Conservation (phyloP, 2,888 invertebrate species). For the Lasioglossum leucozonium region DNA sequence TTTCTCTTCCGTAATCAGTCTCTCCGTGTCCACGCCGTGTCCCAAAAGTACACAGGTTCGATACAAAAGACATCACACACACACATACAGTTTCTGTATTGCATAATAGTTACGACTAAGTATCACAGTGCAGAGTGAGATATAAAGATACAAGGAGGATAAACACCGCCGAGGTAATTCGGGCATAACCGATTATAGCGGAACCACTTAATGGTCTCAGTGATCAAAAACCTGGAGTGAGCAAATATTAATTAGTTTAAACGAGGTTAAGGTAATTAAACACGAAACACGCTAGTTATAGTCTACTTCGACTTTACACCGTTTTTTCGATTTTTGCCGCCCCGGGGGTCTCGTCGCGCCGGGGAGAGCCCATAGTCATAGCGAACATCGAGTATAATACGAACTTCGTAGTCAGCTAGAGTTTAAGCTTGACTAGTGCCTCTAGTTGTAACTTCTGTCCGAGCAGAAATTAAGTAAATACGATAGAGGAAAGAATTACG, state of each 20-base stretch:
- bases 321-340: conserved; percentile 51
- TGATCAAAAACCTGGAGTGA: conserved; percentile 57
- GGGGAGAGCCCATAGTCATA: conserved; percentile 38
- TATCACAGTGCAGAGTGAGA: background rate
- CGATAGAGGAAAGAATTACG: conserved; percentile 73
- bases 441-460: conserved; percentile 79
- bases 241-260: conserved; percentile 31
- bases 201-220: conserved; percentile 54
- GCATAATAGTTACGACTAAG: conserved; percentile 24
- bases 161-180: conserved; percentile 15
- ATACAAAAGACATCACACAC: conserved; percentile 4
- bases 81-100: conserved; percentile 20
- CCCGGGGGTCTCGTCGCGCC: background rate
- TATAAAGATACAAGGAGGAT: background rate
- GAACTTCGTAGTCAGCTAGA: conserved; percentile 74
- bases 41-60: background rate
- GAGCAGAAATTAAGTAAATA: conserved; percentile 67
- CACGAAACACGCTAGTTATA: conserved; percentile 31
- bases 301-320: conserved; percentile 28
- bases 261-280: conserved; percentile 21
- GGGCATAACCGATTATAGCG: conserved; percentile 22
- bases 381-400: conserved; percentile 67
- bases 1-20: conserved; percentile 53
- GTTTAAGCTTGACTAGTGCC: conserved; percentile 83
- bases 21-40: conserved; percentile 22